These are phyloP conservation scores for Lophura swinhoii DNA, from an alignment of 2,797 vertebrate species.

Conservation along the genomic window DNA sequence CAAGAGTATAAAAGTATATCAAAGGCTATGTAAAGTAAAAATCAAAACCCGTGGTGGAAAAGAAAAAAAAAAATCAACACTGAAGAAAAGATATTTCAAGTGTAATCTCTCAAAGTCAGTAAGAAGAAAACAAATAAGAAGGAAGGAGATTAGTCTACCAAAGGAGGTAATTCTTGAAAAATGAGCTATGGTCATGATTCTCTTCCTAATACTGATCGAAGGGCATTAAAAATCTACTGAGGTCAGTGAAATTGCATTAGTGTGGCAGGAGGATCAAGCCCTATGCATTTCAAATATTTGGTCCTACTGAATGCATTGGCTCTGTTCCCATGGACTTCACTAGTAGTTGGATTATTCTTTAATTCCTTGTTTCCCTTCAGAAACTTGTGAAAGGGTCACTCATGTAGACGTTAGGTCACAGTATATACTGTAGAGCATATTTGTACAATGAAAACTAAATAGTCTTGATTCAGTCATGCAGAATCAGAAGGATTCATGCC, in stretches of 20 bases:
- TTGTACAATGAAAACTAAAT: constrained; percentile 57
- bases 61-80: neutral
- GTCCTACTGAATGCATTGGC: constrained; percentile 7
- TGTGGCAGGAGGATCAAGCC: neutral
- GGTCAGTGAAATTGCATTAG: neutral
- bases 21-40: neutral
- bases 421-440: constrained; percentile 13
- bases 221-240: neutral
- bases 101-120: neutral
- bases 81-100: neutral
- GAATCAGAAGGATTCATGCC: constrained; percentile 41
- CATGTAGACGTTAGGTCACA: constrained; percentile 62
- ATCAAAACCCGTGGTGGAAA: neutral
- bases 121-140: neutral
- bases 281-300: neutral
- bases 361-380: constrained; percentile 67
- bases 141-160: neutral
- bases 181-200: neutral
- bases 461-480: constrained; percentile 58
- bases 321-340: constrained; percentile 15
- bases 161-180: neutral
- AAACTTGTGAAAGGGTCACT: constrained; percentile 58
- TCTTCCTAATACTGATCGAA: neutral
- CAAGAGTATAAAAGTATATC: neutral
- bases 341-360: constrained; percentile 56